Evolutionary conservation across 2,888 invertebrate species (phyloP).

Genomic region (Lomographa bimaculata): DNA sequence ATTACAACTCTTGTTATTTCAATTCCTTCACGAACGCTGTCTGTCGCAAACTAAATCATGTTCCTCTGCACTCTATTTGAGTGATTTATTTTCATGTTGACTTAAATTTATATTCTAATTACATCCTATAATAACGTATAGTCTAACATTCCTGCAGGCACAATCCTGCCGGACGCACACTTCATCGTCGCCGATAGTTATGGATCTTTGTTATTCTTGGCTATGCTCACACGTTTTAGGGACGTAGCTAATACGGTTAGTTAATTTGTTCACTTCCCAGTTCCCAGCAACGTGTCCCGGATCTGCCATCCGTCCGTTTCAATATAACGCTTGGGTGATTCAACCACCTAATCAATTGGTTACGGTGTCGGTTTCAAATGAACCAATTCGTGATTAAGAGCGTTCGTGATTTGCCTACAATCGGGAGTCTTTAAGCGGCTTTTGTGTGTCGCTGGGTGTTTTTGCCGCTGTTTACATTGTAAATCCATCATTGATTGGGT

Average conservation of each 20-base stretch:
- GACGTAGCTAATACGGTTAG: slow-evolving; percentile 48
- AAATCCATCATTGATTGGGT: slow-evolving; percentile 30
- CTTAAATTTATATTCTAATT: slow-evolving; percentile 51
- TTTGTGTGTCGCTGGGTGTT: slow-evolving; percentile 11
- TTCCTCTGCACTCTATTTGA: slow-evolving; percentile 39
- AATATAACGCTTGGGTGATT: slow-evolving; percentile 51
- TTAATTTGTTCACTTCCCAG: slow-evolving; percentile 53
- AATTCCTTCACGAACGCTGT: slow-evolving; percentile 27
- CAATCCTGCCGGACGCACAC: slow-evolving; percentile 32
- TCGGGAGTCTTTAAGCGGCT: slow-evolving; percentile 38
- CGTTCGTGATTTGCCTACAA: slow-evolving; percentile 50
- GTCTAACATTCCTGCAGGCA: slow-evolving; percentile 33
- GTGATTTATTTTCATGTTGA: slow-evolving; percentile 44
- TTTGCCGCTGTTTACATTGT: slow-evolving; percentile 34
- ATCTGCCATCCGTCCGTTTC: slow-evolving; percentile 47
- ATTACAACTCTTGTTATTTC: slow-evolving; percentile 49
- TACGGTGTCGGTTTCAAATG: slow-evolving; percentile 52
- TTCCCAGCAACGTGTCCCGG: slow-evolving; percentile 38
- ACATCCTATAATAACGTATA: slow-evolving; percentile 43
- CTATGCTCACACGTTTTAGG: slow-evolving; percentile 29
- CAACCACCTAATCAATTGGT: slow-evolving; percentile 59
- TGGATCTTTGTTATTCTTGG: slow-evolving; percentile 41
- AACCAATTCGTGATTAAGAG: slow-evolving; percentile 42
- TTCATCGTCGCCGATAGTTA: slow-evolving; percentile 28
- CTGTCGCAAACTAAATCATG: slow-evolving; percentile 33